phyloP scores from a whole-genome alignment of 2,797 vertebrate genomes.

The Gobio occitaniae region DNA sequence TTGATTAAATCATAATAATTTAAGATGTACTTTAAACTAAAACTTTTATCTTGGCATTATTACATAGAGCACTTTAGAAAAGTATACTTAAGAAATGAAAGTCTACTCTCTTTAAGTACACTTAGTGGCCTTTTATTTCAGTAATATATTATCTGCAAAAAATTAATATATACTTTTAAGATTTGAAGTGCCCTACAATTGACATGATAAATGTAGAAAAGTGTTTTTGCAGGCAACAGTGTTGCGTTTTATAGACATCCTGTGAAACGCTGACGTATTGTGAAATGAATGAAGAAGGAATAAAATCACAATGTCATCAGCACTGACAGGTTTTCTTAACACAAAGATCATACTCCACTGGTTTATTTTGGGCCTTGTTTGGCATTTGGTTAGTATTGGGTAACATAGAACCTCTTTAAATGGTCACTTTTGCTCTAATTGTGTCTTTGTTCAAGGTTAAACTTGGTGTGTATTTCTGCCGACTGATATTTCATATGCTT shows the following conservation, averaged over 20 bases:
- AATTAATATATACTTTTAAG: too few species aligned
- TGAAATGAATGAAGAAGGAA: not conserved
- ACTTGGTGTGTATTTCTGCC: constrained; percentile 7
- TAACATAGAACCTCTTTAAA: constrained; percentile 28
- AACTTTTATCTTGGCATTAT: too few species aligned
- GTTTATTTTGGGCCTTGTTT: constrained; percentile 10
- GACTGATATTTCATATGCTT: not conserved
- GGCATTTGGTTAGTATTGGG: not conserved
- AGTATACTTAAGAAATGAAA: too few species aligned
- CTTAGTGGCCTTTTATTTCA: too few species aligned
- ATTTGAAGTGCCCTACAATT: too few species aligned
- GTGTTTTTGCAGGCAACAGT: not conserved
- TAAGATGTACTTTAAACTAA: too few species aligned
- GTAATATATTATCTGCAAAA: too few species aligned
- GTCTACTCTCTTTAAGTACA: too few species aligned
- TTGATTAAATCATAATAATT: too few species aligned
- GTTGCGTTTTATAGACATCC: not conserved
- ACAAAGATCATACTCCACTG: constrained; percentile 7
- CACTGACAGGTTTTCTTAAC: constrained; percentile 6
- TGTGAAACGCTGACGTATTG: not conserved
- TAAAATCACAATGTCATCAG: not conserved
- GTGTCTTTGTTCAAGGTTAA: constrained; percentile 24
- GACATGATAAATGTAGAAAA: not conserved
- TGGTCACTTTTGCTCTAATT: not conserved
- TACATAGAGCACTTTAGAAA: too few species aligned